phyloP scores from a whole-genome alignment of 2,113 vertebrate species.

The Actenoides lindsayi region DNA sequence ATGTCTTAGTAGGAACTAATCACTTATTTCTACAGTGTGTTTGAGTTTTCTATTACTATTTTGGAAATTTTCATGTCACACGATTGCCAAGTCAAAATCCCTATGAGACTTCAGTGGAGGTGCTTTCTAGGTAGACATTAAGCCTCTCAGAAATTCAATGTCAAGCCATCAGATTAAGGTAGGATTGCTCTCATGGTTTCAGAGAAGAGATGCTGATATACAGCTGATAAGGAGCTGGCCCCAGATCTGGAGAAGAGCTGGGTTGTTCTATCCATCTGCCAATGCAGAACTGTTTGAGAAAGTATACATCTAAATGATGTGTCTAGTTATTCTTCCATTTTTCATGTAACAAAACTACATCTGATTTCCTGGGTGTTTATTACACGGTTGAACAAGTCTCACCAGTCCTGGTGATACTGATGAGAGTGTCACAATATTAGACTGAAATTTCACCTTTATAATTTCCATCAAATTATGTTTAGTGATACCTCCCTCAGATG shows the following conservation, averaged over 20 bases:
- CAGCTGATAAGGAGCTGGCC: neutral
- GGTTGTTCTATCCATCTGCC: neutral
- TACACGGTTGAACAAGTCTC: too few species aligned
- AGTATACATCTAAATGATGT: neutral
- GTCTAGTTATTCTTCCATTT: constrained; percentile 5
- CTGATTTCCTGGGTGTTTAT: too few species aligned
- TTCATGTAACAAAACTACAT: neutral
- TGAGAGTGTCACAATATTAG: neutral
- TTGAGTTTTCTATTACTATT: neutral
- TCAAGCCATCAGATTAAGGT: neutral
- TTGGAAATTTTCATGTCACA: neutral
- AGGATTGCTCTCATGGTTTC: neutral
- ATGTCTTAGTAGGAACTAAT: neutral
- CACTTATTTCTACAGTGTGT: neutral
- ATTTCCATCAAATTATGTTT: neutral
- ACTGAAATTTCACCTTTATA: neutral
- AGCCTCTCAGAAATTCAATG: neutral
- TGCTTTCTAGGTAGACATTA: neutral
- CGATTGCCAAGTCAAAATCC: neutral
- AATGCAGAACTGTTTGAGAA: neutral
- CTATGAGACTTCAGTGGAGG: neutral
- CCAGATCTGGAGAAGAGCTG: neutral
- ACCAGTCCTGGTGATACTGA: neutral
- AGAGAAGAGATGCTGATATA: neutral
- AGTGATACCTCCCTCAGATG: neutral